These are phyloP conservation scores for Sitta carolinensis DNA, from an alignment of 2,797 vertebrate species.

Conservation along the genomic window DNA sequence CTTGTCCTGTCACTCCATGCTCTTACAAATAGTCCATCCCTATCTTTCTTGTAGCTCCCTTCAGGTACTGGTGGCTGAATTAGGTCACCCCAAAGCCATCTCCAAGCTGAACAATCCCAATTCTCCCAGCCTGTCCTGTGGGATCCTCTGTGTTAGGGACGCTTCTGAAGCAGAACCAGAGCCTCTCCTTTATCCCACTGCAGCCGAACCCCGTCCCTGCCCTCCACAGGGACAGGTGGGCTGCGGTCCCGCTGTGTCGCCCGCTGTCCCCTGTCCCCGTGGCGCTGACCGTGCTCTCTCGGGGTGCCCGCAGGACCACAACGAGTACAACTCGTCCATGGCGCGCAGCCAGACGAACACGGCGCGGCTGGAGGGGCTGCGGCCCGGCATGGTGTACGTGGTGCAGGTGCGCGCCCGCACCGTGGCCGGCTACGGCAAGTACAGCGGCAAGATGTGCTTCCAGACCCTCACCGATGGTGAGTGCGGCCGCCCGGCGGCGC, in stretches of 20 bases:
- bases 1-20: neutral
- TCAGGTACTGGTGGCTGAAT: neutral
- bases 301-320: slow-evolving; percentile 84
- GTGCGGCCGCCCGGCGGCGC: neutral
- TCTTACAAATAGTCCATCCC: neutral
- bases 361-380: slow-evolving; percentile 88
- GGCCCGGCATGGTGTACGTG: slow-evolving; percentile 91
- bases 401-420: slow-evolving; percentile 96
- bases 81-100: neutral
- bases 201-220: neutral
- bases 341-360: slow-evolving; percentile 95
- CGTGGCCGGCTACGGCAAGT: slow-evolving; percentile 95
- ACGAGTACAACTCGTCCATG: slow-evolving; percentile 94
- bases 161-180: neutral
- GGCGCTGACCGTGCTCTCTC: neutral
- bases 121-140: neutral
- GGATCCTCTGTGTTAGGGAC: neutral
- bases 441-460: slow-evolving; percentile 99
- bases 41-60: neutral
- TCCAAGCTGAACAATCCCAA: neutral
- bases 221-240: accelerated
- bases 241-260: accelerated
- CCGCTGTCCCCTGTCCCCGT: accelerated
- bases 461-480: slow-evolving; percentile 97
- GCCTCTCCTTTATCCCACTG: neutral